Evolutionary conservation across 2,797 vertebrate species (phyloP), one percentile per base, ranked within the genome.

Genomic region (Synanceia verrucosa): DNA sequence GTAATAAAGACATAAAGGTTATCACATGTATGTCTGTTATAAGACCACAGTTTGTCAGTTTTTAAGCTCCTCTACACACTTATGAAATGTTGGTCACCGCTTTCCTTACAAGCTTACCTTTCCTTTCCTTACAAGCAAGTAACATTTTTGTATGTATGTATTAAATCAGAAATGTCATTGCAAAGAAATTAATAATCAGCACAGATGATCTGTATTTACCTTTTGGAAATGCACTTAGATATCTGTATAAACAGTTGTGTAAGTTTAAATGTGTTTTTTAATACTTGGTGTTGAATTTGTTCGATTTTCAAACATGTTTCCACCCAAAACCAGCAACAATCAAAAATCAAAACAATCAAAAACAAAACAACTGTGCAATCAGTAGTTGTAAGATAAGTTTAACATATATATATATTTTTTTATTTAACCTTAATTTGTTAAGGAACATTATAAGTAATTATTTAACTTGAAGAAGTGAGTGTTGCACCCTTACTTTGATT

Each of bases 1-100:
- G 44, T 24, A 29, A 64, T 55, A 31, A 80, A 77, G 10, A 43
- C 0, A 81, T 11, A 48, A 65, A 71, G 9, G 41, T 67, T 64
- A 66, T 3, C 4, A 28, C 4, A 26, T 0, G 4, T 46, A n/a
- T 72, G 3, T 21, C 36, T 2, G n/a, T 55, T 39, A 39, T 39
- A 7, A 39, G 16, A 39, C 14, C 7, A n/a, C 13, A 33, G 12
- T 11, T 5, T 31, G 2, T 41, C 2, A 26, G 0, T 23, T 64
- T 21, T 60, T 19, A 66, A 56, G 50, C 37, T 53, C 36, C 19
- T 51, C 43, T 3, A 21, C 23, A 60, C 11, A 37, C 6, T 10
- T 11, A 16, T 3, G 14, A 34, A 56, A 50, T 12, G 4, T 31
- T 12, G 16, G 4, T 3, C 7, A 19, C 14, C 13, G 23, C 0